Evolutionary conservation across 2,888 invertebrate genomes (phyloP), one percentile per base, ranked within the genome.

Genomic region (Spodoptera picta): DNA sequence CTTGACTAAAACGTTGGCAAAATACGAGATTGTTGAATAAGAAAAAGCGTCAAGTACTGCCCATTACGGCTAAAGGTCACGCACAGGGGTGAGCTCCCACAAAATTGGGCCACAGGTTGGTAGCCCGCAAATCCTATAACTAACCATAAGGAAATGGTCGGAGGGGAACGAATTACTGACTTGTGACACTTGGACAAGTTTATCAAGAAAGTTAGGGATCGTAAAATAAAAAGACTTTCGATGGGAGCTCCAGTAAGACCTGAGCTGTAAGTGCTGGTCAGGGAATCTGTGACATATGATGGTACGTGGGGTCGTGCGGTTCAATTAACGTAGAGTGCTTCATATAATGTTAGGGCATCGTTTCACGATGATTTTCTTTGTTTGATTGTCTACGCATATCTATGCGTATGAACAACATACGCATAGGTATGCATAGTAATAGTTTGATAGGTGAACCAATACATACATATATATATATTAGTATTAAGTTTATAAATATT

Each of bases 131-230:
- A 83, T 79, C 81, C 80, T 74, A 82, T 83, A 82, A 81, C 75
- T 74, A 71, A 80, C 77, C 75, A 73, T 78, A 71, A 79, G 73
- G 71, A 78, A 77, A 76, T 75, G 71, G 73, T 53, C 53, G 66
- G 68, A 67, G 65, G 72, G 76, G 54, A 75, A 67, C 60, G 66
- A 77, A 73, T 69, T 65, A 75, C 69, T 64, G 74, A 63, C 68
- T 67, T 65, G 75, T 75, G 78, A 78, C 78, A 77, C 79, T 83
- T 80, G 76, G 63, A 76, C 76, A 80, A 84, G 77, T 83, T 83
- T 83, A 84, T 82, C 78, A 81, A 82, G 77, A 81, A 83, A 83
- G 77, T 83, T 83, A 57, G 54, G 56, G 60, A 66, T 79, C 75
- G 73, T 75, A 73, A 75, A 79, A 77, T 75, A 75, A 77, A 75